Base-by-base conservation (phyloP, 2,888 invertebrate species). In the Stegana nigrithorax region DNA sequence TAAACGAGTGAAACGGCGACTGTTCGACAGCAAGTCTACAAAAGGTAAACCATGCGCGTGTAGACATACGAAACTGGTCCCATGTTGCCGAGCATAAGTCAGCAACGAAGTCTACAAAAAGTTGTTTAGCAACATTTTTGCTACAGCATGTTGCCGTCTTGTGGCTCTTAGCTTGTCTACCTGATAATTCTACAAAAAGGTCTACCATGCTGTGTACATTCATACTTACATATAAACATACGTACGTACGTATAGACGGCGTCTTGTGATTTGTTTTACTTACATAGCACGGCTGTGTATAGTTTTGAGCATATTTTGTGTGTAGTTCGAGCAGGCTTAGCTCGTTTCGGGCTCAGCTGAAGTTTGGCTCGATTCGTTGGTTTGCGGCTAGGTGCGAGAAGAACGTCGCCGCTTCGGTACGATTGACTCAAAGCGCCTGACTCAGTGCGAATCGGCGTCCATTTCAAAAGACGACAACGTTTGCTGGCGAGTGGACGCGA, bases 401-500 rank as follows among this genome's bases (percentile, higher is more conserved):
- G n/a, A n/a, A n/a, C n/a, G n/a, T n/a, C n/a, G n/a, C n/a, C n/a
- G n/a, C n/a, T n/a, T n/a, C n/a, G n/a, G n/a, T n/a, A n/a, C n/a
- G n/a, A n/a, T n/a, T n/a, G n/a, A n/a, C n/a, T n/a, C n/a, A n/a
- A 67, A 64, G 39, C 69, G 61, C 57, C 58, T 51, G 39, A 32
- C n/a, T n/a, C 12, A 39, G 25, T 44, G 27, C 39, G 59, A 55
- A 66, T 67, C 70, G 72, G 80, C 82, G 81, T 82, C 78, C 78
- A 80, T 81, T 82, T 83, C 77, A 84, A 82, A 82, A 84, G 81
- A 78, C 78, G 81, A 78, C 81, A 81, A 79, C 81, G 76, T 81
- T 82, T 83, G 81, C 81, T 83, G 76, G 81, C 79, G 84, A 82
- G 76, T 81, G 83, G 84, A 83, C 81, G 83, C 79, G 78, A 79